Conservation (phyloP, 1,140 invertebrate genomes). For the Polypedilum pembai region DNA sequence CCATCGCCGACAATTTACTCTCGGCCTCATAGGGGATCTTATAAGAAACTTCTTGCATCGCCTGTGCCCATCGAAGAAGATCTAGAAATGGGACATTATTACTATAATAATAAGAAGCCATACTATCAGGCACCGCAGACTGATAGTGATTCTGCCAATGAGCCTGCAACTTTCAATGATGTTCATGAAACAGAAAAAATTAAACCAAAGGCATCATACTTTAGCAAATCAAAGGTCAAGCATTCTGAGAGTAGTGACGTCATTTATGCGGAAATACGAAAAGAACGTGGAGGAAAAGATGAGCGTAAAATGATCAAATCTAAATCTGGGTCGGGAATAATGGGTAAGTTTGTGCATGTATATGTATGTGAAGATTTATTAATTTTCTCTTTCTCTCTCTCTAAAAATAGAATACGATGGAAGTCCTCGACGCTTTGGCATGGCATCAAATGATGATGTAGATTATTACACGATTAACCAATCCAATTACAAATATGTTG, state of each 20-base stretch:
- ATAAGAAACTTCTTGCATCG: slow-evolving; percentile 13
- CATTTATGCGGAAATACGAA: slow-evolving; percentile 2
- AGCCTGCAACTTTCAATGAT: slow-evolving; percentile 15
- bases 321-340: slow-evolving; percentile 26
- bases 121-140: slow-evolving; percentile 19
- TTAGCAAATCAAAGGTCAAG: background rate
- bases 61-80: slow-evolving; percentile 8
- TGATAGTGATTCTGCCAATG: slow-evolving; percentile 19
- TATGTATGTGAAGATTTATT: no score
- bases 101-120: slow-evolving; percentile 16
- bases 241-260: slow-evolving; percentile 14
- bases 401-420: slow-evolving; percentile 67
- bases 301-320: slow-evolving; percentile 9
- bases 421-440: slow-evolving; percentile 78
- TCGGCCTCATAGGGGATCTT: background rate
- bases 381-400: background rate
- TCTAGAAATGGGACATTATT: slow-evolving; percentile 24
- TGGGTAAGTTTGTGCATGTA: background rate
- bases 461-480: background rate
- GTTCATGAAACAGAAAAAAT: slow-evolving; percentile 15
- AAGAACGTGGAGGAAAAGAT: background rate
- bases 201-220: background rate
- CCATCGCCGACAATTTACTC: background rate
- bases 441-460: slow-evolving; percentile 34
- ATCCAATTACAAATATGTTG: background rate